phyloP scores from a whole-genome alignment of 2,888 invertebrate species.

The Hydriomena furcata region DNA sequence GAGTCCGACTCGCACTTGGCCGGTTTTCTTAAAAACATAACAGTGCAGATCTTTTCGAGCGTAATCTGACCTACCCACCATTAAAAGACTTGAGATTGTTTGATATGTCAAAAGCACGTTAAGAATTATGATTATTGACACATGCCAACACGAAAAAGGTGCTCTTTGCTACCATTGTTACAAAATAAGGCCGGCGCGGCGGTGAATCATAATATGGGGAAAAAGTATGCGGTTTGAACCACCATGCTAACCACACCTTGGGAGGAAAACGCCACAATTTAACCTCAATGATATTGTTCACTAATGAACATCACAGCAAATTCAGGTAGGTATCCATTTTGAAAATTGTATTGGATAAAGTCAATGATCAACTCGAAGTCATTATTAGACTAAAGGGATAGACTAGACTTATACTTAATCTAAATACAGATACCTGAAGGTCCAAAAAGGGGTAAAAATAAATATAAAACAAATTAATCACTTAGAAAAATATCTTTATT shows the following conservation, averaged over 20 bases:
- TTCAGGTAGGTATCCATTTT: too few relatives aligned
- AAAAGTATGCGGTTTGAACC: constrained; percentile 10
- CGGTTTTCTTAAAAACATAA: not conserved
- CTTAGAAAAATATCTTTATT: too few relatives aligned
- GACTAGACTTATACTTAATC: too few relatives aligned
- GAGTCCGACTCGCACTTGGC: too few relatives aligned
- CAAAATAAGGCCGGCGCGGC: constrained; percentile 1
- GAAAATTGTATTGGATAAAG: too few relatives aligned
- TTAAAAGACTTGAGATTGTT: not conserved
- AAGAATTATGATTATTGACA: not conserved
- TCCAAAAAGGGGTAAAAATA: too few relatives aligned
- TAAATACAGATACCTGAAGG: too few relatives aligned
- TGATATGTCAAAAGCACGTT: not conserved
- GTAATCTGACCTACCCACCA: not conserved
- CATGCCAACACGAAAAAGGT: constrained; percentile 5
- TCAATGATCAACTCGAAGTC: too few relatives aligned
- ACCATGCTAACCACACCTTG: constrained; percentile 12
- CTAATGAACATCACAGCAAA: too few relatives aligned
- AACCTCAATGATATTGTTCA: constrained; percentile 24
- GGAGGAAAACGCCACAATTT: constrained; percentile 26
- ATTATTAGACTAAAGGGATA: too few relatives aligned
- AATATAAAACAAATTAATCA: too few relatives aligned
- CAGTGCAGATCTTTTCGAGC: too few relatives aligned
- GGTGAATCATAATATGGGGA: constrained; percentile 27
- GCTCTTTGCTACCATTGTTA: constrained; percentile 7